These are phyloP conservation scores for Sminthurinus aureus DNA, from an alignment of 2,888 invertebrate species.

Conservation along the genomic window DNA sequence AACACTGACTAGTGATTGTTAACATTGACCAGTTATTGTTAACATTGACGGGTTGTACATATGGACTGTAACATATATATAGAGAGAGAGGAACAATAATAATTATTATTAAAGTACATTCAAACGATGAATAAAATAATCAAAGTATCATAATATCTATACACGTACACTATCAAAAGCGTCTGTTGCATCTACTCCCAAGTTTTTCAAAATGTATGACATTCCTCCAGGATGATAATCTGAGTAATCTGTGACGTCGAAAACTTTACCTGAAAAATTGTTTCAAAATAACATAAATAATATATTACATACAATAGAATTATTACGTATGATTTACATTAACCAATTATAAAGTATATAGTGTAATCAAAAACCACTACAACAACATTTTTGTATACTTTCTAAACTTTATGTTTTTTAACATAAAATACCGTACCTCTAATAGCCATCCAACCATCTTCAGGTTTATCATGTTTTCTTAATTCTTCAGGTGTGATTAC, in stretches of 20 bases:
- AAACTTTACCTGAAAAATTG: constrained; percentile 45
- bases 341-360: neutral
- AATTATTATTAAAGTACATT: neutral
- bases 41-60: too few relatives aligned
- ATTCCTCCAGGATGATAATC: constrained; percentile 56
- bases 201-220: constrained; percentile 53
- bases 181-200: constrained; percentile 47
- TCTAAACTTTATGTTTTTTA: neutral
- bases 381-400: neutral
- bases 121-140: neutral
- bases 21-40: too few relatives aligned
- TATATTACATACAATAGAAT: neutral
- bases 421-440: too few relatives aligned
- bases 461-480: constrained; percentile 44
- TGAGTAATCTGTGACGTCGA: constrained; percentile 54
- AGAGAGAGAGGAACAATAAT: too few relatives aligned
- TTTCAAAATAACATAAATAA: neutral
- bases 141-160: neutral
- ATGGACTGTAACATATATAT: too few relatives aligned
- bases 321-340: neutral
- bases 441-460: constrained; percentile 55
- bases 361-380: constrained; percentile 6
- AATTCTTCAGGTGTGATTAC: constrained; percentile 44
- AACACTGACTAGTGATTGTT: too few relatives aligned
- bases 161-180: constrained; percentile 40